Percentiles rank a stretch among this genome's conserved stretches.
Conservation (phyloP, 92 coral and sea anemone genomes). For the Epizoanthus illoricatus region DNA sequence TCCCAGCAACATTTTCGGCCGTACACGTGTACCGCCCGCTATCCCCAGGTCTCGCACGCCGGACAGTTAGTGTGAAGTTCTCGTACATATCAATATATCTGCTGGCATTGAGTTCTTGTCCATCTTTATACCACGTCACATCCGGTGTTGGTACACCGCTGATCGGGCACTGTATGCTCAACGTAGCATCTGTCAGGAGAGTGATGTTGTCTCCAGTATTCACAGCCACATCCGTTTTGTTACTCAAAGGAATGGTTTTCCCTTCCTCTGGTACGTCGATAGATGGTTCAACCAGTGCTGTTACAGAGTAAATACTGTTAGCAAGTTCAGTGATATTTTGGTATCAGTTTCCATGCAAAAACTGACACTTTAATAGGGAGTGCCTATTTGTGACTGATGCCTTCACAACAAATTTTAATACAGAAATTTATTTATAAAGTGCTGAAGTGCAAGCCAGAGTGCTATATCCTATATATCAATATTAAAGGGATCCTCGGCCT, state of each 20-base stretch:
- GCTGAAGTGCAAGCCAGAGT: no score
- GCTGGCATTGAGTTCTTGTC: constrained; percentile 42
- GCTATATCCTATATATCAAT: no score
- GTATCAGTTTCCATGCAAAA: neutral
- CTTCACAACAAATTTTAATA: no score
- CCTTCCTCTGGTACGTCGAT: constrained; percentile 48
- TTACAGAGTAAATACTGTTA: neutral
- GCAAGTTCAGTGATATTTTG: neutral
- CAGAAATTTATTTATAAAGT: no score
- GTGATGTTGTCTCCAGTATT: constrained; percentile 70
- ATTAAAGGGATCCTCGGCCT: no score
- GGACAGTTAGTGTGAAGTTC: constrained; percentile 54
- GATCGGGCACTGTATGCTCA: constrained; percentile 63
- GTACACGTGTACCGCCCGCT: constrained; percentile 66
- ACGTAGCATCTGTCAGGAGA: constrained; percentile 51
- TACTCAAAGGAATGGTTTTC: constrained; percentile 42
- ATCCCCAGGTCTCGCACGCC: constrained; percentile 39
- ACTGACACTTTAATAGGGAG: no score
- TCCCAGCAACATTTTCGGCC: constrained; percentile 63
- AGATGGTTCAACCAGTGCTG: constrained; percentile 34
- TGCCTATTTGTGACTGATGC: no score
- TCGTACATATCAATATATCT: constrained; percentile 28
- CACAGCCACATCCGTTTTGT: constrained; percentile 49
- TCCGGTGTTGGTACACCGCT: constrained; percentile 64
- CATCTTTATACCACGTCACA: constrained; percentile 69